Evolutionary conservation across 2,888 invertebrate species (phyloP), one percentile per base, ranked within the genome.

Genomic region (Carterocephalus palaemon): DNA sequence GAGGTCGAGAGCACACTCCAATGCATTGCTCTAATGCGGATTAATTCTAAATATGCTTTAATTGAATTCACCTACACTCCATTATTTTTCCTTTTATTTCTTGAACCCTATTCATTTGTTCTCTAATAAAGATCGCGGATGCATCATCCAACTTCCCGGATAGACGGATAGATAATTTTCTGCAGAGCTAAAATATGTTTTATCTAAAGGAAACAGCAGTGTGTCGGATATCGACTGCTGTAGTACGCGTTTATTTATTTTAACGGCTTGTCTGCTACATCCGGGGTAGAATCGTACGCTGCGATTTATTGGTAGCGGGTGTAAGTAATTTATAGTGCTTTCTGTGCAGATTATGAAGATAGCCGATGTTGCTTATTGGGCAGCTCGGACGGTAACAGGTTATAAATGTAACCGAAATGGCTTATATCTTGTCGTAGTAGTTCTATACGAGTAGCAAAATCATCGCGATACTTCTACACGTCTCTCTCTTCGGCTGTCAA

Each of bases 191-290:
- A 34, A 43, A 43, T 43, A 43, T 43, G 10, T 36, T 43, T 36
- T 43, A 22, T 37, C 8, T 37, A 43, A 43, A 43, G 36, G 43
- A 43, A 36, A 36, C 36, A 23, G 36, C 36, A 29, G 26, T 15
- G 41, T 16, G 67, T 71, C 76, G 80, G 78, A 81, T 72, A 79
- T 80, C 75, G 77, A 80, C 74, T 77, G 67, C 68, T 74, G 66
- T 67, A 52, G 52, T 62, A 48, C 51, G 59, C 61, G 63, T 79
- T 79, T 80, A 81, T 82, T 81, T 82, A 81, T 82, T 82, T 81
- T 71, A 80, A 79, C 77, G 73, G 79, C 78, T 76, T 76, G 75
- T 77, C 79, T 68, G 64, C 52, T 60, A 65, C 73, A 71, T 82
- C 81, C 82, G 77, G 72, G 57, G 64, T 70, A 69, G 69, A 70